Conservation (phyloP, 2,797 vertebrate genomes). For the Rhynchonycteris naso region DNA sequence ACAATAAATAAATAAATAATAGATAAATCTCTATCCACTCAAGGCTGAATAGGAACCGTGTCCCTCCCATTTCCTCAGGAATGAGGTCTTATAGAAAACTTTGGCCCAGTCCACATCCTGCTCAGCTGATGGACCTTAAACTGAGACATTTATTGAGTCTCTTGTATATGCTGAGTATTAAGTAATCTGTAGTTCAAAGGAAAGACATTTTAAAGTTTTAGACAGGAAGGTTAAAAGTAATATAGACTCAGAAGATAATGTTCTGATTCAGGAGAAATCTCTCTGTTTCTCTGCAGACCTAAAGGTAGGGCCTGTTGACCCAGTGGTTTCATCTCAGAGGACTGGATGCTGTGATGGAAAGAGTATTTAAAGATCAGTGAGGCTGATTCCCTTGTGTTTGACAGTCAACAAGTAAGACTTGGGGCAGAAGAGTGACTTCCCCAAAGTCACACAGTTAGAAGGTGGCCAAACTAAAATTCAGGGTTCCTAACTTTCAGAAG, state of each 20-base stretch:
- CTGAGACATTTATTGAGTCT: not conserved
- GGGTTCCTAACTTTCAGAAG: not conserved
- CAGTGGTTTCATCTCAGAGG: not conserved
- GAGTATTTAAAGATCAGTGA: not conserved
- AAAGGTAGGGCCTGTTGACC: not conserved
- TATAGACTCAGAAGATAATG: not conserved
- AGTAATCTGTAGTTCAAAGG: not conserved
- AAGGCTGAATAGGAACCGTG: not conserved
- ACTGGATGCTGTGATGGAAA: not conserved
- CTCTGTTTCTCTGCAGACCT: not conserved
- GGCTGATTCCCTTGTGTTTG: fast-evolving
- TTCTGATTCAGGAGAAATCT: not conserved
- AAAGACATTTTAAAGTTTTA: conserved; percentile 33
- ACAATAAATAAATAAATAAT: conserved; percentile 38
- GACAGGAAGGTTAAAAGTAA: not conserved
- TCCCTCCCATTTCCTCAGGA: conserved; percentile 41
- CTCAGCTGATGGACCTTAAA: not conserved
- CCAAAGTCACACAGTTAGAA: not conserved
- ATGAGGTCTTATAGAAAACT: not conserved
- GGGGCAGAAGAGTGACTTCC: not conserved
- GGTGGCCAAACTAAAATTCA: not conserved
- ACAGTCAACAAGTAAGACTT: not conserved
- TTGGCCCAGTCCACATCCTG: not conserved
- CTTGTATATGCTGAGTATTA: not conserved
- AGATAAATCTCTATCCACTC: not conserved